phyloP scores from a whole-genome alignment of 1,140 invertebrate genomes.

The Formica selysi region DNA sequence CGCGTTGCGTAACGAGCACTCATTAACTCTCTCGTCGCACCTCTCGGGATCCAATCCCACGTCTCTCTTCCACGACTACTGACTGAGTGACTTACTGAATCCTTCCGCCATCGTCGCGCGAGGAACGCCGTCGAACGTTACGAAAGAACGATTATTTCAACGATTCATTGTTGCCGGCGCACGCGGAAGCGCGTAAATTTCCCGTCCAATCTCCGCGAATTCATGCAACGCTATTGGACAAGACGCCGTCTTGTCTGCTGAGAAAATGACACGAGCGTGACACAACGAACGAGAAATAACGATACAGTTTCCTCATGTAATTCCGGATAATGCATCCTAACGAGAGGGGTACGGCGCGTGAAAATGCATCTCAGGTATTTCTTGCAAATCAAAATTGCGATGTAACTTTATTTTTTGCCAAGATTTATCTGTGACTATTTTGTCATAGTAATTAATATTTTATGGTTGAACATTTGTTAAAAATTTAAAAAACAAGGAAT shows the following conservation, averaged over 20 bases:
- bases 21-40: slow-evolving; percentile 67
- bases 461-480: background rate
- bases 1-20: slow-evolving; percentile 64
- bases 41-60: slow-evolving; percentile 70
- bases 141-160: slow-evolving; percentile 77
- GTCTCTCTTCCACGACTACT: slow-evolving; percentile 67
- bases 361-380: background rate
- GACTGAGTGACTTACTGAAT: slow-evolving; percentile 72
- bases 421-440: background rate
- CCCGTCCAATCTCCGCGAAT: slow-evolving; percentile 28
- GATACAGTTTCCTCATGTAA: slow-evolving; percentile 30
- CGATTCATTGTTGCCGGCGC: slow-evolving; percentile 72
- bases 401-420: background rate
- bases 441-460: background rate
- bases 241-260: background rate
- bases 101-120: slow-evolving; percentile 19
- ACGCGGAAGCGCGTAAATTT: slow-evolving; percentile 36
- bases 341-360: background rate
- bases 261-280: slow-evolving; percentile 12
- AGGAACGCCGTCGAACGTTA: slow-evolving; percentile 50
- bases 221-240: slow-evolving; percentile 12
- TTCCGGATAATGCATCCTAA: slow-evolving; percentile 8
- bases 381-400: background rate
- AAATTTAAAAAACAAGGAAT: too few species aligned
- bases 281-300: slow-evolving; percentile 27